Percentiles rank a stretch among this genome's conserved stretches.
Conservation (phyloP, 2,888 invertebrate genomes). For the Rhabditophanes sp. region DNA sequence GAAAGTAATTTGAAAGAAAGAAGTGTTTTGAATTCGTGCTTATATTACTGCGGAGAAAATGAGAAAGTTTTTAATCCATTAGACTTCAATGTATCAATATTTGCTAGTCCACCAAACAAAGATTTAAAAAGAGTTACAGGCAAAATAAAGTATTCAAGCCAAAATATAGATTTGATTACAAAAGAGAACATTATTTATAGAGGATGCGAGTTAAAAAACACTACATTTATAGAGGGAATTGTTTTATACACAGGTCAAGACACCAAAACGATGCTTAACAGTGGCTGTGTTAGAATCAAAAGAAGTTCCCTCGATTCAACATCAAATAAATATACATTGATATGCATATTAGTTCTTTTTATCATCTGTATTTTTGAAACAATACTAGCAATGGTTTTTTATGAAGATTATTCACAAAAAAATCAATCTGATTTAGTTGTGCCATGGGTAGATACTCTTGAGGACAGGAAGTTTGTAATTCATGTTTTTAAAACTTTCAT, state of each 20-base stretch:
- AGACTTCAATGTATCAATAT: constrained; percentile 61
- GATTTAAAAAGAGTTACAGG: constrained; percentile 88
- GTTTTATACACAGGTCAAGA: constrained; percentile 82
- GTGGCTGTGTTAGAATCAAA: constrained; percentile 64
- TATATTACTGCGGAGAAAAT: constrained; percentile 53
- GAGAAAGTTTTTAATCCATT: constrained; percentile 17
- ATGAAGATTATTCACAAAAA: too few relatives aligned
- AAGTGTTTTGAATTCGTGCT: constrained; percentile 18
- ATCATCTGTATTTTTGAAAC: too few relatives aligned
- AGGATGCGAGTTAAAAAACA: constrained; percentile 85
- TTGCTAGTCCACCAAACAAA: constrained; percentile 83
- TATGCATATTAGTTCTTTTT: constrained; percentile 71
- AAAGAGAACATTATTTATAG: constrained; percentile 78
- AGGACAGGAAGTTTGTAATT: background rate
- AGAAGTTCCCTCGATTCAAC: constrained; percentile 68
- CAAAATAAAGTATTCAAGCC: constrained; percentile 38
- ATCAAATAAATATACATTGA: constrained; percentile 57
- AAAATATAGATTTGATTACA: constrained; percentile 60
- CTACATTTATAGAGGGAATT: constrained; percentile 85
- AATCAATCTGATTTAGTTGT: too few relatives aligned
- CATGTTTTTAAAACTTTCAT: background rate
- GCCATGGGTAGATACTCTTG: too few relatives aligned
- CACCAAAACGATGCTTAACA: constrained; percentile 92
- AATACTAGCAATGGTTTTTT: too few relatives aligned
- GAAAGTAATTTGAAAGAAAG: constrained; percentile 87